Conservation (phyloP, 2,888 invertebrate genomes). For the Chirona hameri region DNA sequence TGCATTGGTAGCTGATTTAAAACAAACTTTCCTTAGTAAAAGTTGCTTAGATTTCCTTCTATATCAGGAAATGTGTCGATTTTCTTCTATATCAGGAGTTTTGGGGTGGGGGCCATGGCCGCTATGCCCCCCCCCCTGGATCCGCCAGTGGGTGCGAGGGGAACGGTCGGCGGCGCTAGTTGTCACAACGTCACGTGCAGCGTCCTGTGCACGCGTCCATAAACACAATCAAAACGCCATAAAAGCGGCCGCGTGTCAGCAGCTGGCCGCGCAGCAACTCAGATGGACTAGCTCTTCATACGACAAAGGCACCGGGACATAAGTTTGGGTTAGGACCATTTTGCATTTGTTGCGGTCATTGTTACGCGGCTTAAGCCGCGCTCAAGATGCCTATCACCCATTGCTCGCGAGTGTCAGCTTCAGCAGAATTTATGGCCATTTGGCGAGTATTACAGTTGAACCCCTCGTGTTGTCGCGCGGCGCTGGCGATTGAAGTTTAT, state of each 20-base stretch:
- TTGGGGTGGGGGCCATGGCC: no score
- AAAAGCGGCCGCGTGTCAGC: constrained; percentile 2
- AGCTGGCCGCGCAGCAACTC: not conserved
- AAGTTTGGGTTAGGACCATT: not conserved
- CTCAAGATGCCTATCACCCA: not conserved
- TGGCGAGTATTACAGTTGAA: not conserved
- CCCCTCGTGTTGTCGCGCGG: not conserved
- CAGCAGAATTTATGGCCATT: not conserved
- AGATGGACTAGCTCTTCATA: not conserved
- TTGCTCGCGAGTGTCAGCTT: not conserved
- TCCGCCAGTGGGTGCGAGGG: no score
- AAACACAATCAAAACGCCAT: constrained; percentile 22
- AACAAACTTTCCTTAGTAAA: no score
- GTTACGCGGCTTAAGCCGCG: not conserved
- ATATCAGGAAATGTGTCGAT: no score
- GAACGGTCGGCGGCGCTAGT: not conserved
- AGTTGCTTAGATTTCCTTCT: no score
- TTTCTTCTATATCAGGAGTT: no score
- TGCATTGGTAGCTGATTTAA: no score
- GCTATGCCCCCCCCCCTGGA: no score
- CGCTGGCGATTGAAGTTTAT: not conserved
- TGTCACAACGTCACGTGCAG: not conserved
- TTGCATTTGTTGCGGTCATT: not conserved
- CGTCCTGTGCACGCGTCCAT: not conserved
- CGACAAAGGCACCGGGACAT: constrained; percentile 27